Conservation (phyloP, 1,140 invertebrate species). For the honey bee (Apis mellifera) region DNA sequence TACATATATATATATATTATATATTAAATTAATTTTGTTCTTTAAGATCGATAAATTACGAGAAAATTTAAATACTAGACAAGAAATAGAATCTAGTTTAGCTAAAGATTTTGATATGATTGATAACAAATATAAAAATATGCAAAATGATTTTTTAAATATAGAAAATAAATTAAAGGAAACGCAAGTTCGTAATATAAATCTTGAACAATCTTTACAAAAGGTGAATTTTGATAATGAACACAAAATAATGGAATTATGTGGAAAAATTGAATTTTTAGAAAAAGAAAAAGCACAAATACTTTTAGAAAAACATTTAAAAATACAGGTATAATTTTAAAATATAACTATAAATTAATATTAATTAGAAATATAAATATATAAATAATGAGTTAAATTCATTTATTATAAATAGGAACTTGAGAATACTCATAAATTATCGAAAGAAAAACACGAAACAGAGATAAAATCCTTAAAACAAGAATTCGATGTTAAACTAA, state of each 20-base stretch:
- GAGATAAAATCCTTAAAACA: constrained; percentile 7
- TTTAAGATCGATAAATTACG: background rate
- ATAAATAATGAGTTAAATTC: background rate
- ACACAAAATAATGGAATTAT: background rate
- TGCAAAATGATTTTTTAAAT: constrained; percentile 9
- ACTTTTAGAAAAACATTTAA: background rate
- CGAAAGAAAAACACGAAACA: background rate
- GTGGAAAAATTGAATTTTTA: constrained; percentile 13
- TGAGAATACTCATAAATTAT: constrained; percentile 5
- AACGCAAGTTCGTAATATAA: background rate
- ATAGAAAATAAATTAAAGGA: constrained; percentile 36
- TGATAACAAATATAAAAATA: background rate
- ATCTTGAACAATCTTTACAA: constrained; percentile 2
- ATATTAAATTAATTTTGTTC: background rate
- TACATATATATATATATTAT: background rate
- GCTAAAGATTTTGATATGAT: constrained; percentile 21
- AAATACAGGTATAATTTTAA: constrained; percentile 25
- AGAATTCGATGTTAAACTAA: constrained; percentile 14
- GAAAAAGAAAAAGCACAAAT: constrained; percentile 32
- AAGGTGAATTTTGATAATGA: background rate
- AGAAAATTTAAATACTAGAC: constrained; percentile 1
- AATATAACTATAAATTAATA: background rate
- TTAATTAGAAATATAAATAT: background rate
- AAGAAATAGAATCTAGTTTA: constrained; percentile 33
- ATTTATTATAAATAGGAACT: constrained; percentile 8